These are phyloP conservation scores for Achlya flavicornis DNA, from an alignment of 2,888 invertebrate species.

Conservation along the genomic window DNA sequence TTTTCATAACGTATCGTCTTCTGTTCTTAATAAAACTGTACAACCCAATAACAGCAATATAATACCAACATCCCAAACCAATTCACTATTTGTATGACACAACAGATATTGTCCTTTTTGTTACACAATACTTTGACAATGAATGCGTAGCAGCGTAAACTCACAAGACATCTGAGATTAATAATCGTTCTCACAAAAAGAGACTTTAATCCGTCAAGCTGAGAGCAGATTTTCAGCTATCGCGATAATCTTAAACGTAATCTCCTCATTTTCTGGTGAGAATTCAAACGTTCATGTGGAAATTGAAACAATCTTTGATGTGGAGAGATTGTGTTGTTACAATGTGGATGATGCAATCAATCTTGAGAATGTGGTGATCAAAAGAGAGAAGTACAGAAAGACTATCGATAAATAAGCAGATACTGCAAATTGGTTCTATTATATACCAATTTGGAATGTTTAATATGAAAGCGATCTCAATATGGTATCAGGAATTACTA, in stretches of 20 bases:
- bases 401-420: too few relatives aligned
- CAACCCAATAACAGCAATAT: background rate
- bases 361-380: background rate
- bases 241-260: background rate
- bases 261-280: background rate
- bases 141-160: constrained; percentile 29
- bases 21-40: too few relatives aligned
- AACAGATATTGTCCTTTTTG: constrained; percentile 32
- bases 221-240: background rate
- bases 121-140: constrained; percentile 38
- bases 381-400: too few relatives aligned
- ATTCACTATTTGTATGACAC: background rate
- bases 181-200: constrained; percentile 15
- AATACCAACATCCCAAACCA: background rate
- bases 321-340: background rate
- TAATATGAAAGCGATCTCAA: too few relatives aligned
- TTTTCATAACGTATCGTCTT: too few relatives aligned
- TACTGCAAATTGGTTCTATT: too few relatives aligned
- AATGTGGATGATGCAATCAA: background rate
- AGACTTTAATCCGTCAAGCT: constrained; percentile 15
- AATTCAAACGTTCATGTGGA: background rate
- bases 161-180: constrained; percentile 34
- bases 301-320: constrained; percentile 1
- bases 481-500: too few relatives aligned
- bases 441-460: too few relatives aligned